phyloP scores from a whole-genome alignment of 2,113 vertebrate genomes.

The Thinocorus orbignyianus region DNA sequence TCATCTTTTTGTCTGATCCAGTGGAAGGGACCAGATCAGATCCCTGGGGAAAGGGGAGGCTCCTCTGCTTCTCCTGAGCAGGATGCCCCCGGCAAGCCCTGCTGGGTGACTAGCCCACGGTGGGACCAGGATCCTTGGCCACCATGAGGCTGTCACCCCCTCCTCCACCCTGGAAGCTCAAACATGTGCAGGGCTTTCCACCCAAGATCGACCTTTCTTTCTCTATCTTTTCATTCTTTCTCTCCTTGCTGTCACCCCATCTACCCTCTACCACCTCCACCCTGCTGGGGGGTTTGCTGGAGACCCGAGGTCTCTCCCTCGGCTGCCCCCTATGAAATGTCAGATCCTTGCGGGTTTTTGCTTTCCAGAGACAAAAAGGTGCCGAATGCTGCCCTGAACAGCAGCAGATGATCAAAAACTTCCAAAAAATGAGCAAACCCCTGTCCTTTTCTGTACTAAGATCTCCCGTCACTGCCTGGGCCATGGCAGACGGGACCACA shows the following conservation, averaged over 20 bases:
- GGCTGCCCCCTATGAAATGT: background rate
- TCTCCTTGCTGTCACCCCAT: background rate
- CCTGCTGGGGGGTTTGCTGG: background rate
- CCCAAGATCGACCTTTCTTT: background rate
- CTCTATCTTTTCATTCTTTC: conserved; percentile 41
- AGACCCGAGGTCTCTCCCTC: background rate
- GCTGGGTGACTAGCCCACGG: background rate
- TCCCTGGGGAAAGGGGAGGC: background rate
- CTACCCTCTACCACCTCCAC: background rate
- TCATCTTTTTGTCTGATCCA: background rate
- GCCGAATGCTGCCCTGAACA: background rate
- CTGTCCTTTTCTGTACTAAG: conserved; percentile 4
- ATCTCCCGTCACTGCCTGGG: background rate
- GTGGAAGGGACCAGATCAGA: background rate
- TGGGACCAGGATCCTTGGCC: background rate
- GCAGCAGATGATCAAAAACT: conserved; percentile 54
- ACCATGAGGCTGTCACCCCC: fast-evolving
- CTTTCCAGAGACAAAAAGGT: conserved; percentile 42
- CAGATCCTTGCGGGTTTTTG: background rate
- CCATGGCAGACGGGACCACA: background rate
- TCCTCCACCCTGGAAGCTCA: background rate
- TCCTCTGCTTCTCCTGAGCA: background rate
- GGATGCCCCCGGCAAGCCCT: background rate
- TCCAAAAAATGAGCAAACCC: background rate
- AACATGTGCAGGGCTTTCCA: background rate